Base-by-base conservation (phyloP, 2,113 vertebrate species). In the Manacus vitellinus region DNA sequence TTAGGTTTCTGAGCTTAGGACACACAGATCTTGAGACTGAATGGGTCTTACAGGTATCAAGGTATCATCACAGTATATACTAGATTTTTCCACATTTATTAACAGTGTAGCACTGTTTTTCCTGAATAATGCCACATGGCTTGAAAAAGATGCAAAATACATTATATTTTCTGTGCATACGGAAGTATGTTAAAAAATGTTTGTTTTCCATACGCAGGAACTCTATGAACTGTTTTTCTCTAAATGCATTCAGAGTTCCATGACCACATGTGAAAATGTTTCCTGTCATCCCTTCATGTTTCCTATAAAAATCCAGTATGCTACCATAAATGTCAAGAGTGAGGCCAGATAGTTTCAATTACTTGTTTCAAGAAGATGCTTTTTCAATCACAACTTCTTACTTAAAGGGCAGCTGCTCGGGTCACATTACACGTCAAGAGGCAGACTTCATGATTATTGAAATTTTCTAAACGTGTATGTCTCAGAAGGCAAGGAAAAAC, bases 331-430 rank as follows among this genome's bases (percentile, higher is more conserved):
- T 85, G 46, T 89, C 85, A 95, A 68, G 72, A 97, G 95, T 75
- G 54, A 96, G 85, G 56, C 59, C 94, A 92, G 66, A 81, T 61
- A 97, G 65, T 94, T 97, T 95, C 85, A 96, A 80, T 97, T 88
- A 95, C 68, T 95, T 70, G 27, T 95, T 96, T 97, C 86, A 95
- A 79, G 85, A 96, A 96, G 92, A 95, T 79, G 67, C 4, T 39
- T 97, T 97, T 97, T 94, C 77, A 97, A 49, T 88, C 91, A 89
- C 49, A 94, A 20, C 23, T 88, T 92, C 8, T 30, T 92, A 66
- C n/a, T 97, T 79, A 78, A 63, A 94, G 49, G 37, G n/a, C 71
- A 94, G 76, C 82, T 95, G 14, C 72, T 96, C 70, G 46, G 67
- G 88, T 92, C 75, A 77, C 55, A 76, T 93, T 94, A 84, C 63